Conservation (phyloP, 2,797 vertebrate genomes). For the Tokudaia muenninki region DNA sequence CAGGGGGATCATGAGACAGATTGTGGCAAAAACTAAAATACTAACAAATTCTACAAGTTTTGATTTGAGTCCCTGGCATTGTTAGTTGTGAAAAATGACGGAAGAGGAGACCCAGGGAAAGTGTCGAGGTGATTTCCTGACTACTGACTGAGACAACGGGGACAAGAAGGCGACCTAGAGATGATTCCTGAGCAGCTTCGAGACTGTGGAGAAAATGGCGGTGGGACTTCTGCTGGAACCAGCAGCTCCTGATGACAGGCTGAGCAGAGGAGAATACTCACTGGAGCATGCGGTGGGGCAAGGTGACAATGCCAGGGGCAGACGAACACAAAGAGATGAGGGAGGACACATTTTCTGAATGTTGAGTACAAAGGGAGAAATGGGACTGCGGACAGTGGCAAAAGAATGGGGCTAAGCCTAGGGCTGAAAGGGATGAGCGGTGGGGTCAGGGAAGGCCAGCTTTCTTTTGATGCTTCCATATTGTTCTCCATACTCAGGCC, state of each 20-base stretch:
- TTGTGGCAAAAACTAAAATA: neutral
- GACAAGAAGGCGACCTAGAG: neutral
- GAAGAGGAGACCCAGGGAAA: neutral
- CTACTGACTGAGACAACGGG: neutral
- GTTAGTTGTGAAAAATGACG: neutral
- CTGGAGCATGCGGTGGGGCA: neutral
- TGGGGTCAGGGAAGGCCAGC: neutral
- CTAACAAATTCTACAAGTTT: slow-evolving; percentile 3
- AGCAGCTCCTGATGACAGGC: neutral
- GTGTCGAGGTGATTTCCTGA: neutral
- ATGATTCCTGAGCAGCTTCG: neutral
- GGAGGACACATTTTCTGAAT: neutral
- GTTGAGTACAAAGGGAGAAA: neutral
- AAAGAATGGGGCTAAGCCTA: neutral
- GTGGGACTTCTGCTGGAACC: neutral
- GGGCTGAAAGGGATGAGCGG: neutral
- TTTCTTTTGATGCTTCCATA: neutral
- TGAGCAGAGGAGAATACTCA: neutral
- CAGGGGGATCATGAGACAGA: neutral
- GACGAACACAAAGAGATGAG: neutral
- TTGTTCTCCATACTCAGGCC: neutral
- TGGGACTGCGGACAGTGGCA: neutral
- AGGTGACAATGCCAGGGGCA: neutral
- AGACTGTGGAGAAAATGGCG: neutral
- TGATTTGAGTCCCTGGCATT: neutral